These are phyloP conservation scores for Falcunculus frontatus DNA, from an alignment of 2,113 vertebrate genomes.

Conservation along the genomic window DNA sequence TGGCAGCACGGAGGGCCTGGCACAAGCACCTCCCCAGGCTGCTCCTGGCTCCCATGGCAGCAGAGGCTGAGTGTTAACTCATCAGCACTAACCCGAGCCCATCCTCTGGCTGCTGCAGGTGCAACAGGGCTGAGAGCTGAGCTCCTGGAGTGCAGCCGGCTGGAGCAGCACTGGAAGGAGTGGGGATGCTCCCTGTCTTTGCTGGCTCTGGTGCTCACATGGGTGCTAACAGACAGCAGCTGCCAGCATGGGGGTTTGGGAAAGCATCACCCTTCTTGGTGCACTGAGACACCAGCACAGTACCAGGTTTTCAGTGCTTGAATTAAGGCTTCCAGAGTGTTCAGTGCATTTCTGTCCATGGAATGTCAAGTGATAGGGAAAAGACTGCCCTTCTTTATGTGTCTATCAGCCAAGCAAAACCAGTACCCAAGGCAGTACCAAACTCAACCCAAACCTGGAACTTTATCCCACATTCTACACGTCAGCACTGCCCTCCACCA, in stretches of 20 bases:
- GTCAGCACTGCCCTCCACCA: not conserved
- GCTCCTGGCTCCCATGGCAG: not conserved
- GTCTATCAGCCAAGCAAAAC: not conserved
- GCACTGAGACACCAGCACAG: rapidly evolving
- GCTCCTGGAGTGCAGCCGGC: not conserved
- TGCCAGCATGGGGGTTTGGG: not conserved
- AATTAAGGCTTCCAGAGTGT: not conserved
- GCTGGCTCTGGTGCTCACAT: not conserved
- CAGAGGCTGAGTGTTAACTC: not conserved
- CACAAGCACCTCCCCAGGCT: not conserved
- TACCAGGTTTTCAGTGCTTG: not conserved
- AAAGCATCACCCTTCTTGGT: not conserved
- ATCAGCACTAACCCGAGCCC: rapidly evolving
- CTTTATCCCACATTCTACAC: not conserved
- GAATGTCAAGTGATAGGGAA: not conserved
- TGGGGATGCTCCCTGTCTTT: not conserved
- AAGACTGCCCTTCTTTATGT: not conserved
- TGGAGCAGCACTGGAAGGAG: not conserved
- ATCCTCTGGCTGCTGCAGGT: not conserved
- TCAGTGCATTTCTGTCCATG: not conserved
- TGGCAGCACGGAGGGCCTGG: not conserved
- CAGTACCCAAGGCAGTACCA: not conserved
- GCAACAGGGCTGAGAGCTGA: not conserved
- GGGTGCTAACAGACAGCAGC: not conserved
- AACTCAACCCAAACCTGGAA: not conserved